phyloP scores from a whole-genome alignment of 2,797 vertebrate species.

The Enteromius paludinosus region DNA sequence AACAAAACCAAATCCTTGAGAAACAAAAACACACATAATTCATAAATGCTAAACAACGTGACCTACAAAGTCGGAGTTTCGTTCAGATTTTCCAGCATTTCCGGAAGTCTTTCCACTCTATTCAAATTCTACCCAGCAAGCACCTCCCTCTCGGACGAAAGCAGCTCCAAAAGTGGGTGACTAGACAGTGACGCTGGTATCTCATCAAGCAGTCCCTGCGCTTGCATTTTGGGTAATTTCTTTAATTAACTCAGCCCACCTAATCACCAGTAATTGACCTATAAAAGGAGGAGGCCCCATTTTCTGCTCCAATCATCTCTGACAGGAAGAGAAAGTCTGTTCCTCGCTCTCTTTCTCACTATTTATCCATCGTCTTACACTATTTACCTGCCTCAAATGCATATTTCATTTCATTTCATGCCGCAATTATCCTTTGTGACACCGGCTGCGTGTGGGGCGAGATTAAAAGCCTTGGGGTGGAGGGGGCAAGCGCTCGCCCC shows the following conservation, averaged over 20 bases:
- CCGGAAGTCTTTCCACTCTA: conserved; percentile 67
- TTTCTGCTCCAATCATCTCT: conserved; percentile 87
- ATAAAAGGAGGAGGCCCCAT: conserved; percentile 86
- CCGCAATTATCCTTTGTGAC: conserved; percentile 83
- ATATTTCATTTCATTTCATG: conserved; percentile 55
- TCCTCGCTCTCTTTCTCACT: conserved; percentile 62
- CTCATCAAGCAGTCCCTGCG: conserved; percentile 73
- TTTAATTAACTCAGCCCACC: conserved; percentile 89
- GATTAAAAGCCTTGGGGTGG: conserved; percentile 80
- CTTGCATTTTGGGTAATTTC: conserved; percentile 83
- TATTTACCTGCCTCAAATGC: conserved; percentile 58
- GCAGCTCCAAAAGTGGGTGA: conserved; percentile 66
- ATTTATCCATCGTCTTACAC: conserved; percentile 53
- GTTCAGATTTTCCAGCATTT: background rate
- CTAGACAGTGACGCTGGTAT: conserved; percentile 75
- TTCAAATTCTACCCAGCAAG: conserved; percentile 76
- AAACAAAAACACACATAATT: conserved; percentile 6
- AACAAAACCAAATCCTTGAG: conserved; percentile 13
- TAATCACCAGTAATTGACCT: conserved; percentile 93
- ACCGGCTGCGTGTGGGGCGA: conserved; percentile 64
- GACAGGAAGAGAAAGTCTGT: conserved; percentile 73
- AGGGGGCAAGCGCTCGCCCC: conserved; percentile 73
- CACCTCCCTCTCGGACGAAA: conserved; percentile 66
- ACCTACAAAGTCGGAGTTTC: conserved; percentile 6
- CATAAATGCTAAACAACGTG: conserved; percentile 20